These are phyloP conservation scores for Latheticus oryzae DNA, from an alignment of 2,888 invertebrate species.

Conservation along the genomic window DNA sequence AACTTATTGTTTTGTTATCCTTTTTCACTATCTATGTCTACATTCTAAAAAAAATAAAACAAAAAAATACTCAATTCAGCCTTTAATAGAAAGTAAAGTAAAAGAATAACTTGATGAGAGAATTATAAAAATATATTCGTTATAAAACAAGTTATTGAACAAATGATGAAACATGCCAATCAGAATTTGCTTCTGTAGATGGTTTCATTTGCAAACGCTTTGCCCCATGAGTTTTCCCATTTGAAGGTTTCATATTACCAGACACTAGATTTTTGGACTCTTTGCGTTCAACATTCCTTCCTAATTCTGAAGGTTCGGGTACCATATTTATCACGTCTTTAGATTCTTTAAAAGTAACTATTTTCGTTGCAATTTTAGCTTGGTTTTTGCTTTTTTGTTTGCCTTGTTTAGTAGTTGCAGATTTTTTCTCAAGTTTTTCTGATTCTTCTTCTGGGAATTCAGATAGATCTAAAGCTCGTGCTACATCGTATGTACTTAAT, in stretches of 20 bases:
- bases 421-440: no score
- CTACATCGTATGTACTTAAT: no score
- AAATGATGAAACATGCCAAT: conserved; percentile 3
- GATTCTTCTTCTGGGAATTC: no score
- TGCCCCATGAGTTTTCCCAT: background rate
- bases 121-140: background rate
- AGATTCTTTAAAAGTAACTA: background rate
- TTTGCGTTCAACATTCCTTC: background rate
- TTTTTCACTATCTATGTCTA: no score
- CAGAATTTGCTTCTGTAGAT: background rate
- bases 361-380: no score
- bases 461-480: no score
- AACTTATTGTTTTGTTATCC: no score
- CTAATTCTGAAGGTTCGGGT: background rate
- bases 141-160: background rate
- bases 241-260: background rate
- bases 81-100: no score
- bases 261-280: background rate
- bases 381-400: no score
- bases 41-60: no score
- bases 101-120: background rate
- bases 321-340: background rate
- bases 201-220: conserved; percentile 1
- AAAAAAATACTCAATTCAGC: no score
- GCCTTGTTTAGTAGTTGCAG: background rate